Evolutionary conservation across 2,888 invertebrate species (phyloP).

Genomic region (Agrypnus murinus): DNA sequence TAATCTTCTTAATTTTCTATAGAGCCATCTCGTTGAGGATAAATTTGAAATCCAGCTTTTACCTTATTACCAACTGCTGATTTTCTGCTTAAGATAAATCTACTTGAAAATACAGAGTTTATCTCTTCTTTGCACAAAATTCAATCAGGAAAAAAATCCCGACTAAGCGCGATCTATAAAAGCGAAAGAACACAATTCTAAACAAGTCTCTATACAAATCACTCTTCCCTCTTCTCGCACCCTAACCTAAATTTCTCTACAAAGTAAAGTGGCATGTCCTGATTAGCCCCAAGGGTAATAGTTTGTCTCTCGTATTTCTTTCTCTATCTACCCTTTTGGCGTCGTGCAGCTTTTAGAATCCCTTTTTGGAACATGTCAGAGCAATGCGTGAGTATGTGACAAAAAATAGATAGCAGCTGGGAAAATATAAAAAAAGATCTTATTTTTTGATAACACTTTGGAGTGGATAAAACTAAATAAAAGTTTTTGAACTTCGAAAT

Average conservation of each 20-base stretch:
- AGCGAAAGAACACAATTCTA: slow-evolving; percentile 13
- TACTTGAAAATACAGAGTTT: background rate
- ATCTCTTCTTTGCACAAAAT: slow-evolving; percentile 11
- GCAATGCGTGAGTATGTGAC: slow-evolving; percentile 41
- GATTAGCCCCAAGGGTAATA: slow-evolving; percentile 65
- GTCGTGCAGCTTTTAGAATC: slow-evolving; percentile 26
- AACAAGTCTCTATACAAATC: slow-evolving; percentile 43
- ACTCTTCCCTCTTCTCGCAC: slow-evolving; percentile 50
- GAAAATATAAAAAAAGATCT: slow-evolving; percentile 46
- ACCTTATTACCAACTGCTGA: slow-evolving; percentile 16
- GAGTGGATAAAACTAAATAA: slow-evolving; percentile 25
- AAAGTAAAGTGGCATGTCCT: slow-evolving; percentile 66
- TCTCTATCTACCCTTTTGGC: slow-evolving; percentile 45
- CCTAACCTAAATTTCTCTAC: slow-evolving; percentile 56
- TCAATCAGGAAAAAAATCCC: slow-evolving; percentile 14
- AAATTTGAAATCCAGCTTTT: slow-evolving; percentile 12
- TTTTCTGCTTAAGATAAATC: slow-evolving; percentile 18
- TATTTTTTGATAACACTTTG: slow-evolving; percentile 43
- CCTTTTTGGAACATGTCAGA: slow-evolving; percentile 34
- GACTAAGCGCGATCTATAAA: slow-evolving; percentile 2
- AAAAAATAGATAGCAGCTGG: slow-evolving; percentile 47
- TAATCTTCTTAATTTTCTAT: slow-evolving; percentile 42
- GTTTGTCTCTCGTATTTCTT: slow-evolving; percentile 49
- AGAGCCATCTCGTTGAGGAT: slow-evolving; percentile 16
- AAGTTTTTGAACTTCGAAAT: background rate